Base-by-base conservation (phyloP, 1,140 invertebrate genomes). In the Euura saliciscinereae region DNA sequence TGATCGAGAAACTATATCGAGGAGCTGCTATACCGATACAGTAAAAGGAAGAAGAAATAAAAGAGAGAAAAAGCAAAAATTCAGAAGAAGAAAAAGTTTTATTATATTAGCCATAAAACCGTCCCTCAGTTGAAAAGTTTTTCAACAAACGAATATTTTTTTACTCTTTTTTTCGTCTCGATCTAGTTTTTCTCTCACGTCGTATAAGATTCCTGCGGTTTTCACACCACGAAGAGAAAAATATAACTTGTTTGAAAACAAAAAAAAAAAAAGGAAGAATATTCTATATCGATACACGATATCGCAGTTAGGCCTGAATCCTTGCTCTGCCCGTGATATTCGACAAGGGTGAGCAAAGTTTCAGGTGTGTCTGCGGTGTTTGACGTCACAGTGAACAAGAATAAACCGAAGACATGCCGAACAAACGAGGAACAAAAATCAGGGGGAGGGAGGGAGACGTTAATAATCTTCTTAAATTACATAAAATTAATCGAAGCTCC, bases 311-410 rank as follows among this genome's bases (percentile, higher is more conserved):
- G 83, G 85, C 85, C 85, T 86, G 85, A 86, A 79, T 85, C 85
- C 79, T 84, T 86, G 85, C 85, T 85, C 85, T 71, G 79, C 78
- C 84, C 85, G 84, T 80, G 83, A 80, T 74, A 59, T 74, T 69
- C 10, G 66, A 69, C 59, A 68, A 11, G 85, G 85, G 83, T 86
- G 85, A 85, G 85, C 85, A 86, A 86, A 86, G 84, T 86, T 86
- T 86, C 85, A 85, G 85, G 85, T 85, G 83, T 84, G 84, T 85
- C 81, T 74, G 84, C 79, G 77, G 43, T 59, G 11, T 44, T 44
- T 67, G 8, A 67, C 13, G 8, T 10, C 13, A 64, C 59, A 28
- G 28, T 28, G 28, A 28, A 28, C 28, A 28, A 28, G 28, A 28
- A 28, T 28, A 28, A 28, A 28, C 28, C n/a, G 28, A 28, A 28